Evolutionary conservation across 2,797 vertebrate genomes (phyloP).

Genomic region (Anguilla obscura): DNA sequence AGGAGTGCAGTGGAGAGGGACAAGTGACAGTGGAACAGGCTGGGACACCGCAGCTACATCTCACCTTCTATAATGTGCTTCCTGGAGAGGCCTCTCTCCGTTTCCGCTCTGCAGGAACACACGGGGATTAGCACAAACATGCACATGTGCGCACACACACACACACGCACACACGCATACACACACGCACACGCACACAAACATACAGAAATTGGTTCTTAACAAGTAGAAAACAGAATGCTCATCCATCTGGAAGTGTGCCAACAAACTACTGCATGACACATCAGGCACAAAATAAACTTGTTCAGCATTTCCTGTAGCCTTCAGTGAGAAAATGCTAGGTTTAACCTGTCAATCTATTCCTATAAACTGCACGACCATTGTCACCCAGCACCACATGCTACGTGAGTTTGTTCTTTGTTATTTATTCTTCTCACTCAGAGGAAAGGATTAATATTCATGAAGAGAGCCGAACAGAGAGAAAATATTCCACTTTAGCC

Average conservation of each 20-base stretch:
- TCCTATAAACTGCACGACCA: not conserved
- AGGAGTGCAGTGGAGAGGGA: not conserved
- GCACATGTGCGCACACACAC: constrained; percentile 1
- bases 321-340: not conserved
- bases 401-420: not conserved
- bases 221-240: not conserved
- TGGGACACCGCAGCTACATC: constrained; percentile 18
- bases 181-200: not conserved
- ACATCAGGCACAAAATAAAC: constrained; percentile 14
- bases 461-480: not conserved
- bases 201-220: not conserved
- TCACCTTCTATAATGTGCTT: constrained; percentile 99
- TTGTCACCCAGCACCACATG: not conserved
- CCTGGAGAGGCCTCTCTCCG: constrained; percentile 91
- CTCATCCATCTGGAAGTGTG: not conserved
- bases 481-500: not conserved
- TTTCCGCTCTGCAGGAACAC: constrained; percentile 85
- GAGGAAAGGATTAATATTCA: constrained; percentile 32
- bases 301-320: not conserved
- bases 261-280: constrained; percentile 3
- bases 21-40: constrained; percentile 8
- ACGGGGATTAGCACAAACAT: constrained; percentile 27
- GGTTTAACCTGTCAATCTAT: constrained; percentile 14
- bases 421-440: not conserved
- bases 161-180: not conserved